These are phyloP conservation scores for Amazona finschi DNA, from an alignment of 2,797 vertebrate species.

Conservation along the genomic window DNA sequence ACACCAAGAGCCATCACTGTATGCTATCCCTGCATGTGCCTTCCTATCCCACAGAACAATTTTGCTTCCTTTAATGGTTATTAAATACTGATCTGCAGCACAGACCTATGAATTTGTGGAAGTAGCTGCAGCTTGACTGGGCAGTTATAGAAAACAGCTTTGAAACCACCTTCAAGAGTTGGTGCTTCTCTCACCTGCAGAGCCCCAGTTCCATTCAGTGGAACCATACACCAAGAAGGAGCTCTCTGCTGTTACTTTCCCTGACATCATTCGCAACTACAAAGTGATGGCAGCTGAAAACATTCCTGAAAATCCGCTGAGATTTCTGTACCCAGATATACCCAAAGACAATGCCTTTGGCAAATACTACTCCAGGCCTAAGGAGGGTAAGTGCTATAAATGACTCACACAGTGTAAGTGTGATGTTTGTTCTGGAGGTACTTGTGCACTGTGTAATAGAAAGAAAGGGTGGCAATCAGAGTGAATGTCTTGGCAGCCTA, in stretches of 20 bases:
- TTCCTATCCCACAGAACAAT: neutral
- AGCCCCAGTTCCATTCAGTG: constrained; percentile 88
- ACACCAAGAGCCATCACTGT: neutral
- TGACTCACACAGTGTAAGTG: rapidly evolving
- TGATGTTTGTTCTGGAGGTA: neutral
- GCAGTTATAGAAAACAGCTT: neutral
- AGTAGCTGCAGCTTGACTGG: neutral
- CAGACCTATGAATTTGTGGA: neutral
- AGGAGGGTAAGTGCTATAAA: constrained; percentile 81
- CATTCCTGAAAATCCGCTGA: constrained; percentile 94
- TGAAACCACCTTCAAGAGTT: neutral
- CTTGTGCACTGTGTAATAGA: neutral
- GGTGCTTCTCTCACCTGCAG: constrained; percentile 44
- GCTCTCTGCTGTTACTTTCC: constrained; percentile 89
- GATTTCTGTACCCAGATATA: constrained; percentile 87
- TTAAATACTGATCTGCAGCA: neutral
- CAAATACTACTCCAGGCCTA: constrained; percentile 92
- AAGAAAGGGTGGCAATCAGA: neutral
- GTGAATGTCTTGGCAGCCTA: neutral
- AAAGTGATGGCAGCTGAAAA: constrained; percentile 97
- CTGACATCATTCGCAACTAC: constrained; percentile 95
- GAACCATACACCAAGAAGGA: constrained; percentile 97
- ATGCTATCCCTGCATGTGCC: rapidly evolving
- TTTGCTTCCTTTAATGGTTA: neutral
- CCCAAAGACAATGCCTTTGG: constrained; percentile 93